Percentiles rank a stretch among this genome's conserved stretches.
phyloP scores from a whole-genome alignment of 1,140 invertebrate genomes.

The Drosophila setifemur region DNA sequence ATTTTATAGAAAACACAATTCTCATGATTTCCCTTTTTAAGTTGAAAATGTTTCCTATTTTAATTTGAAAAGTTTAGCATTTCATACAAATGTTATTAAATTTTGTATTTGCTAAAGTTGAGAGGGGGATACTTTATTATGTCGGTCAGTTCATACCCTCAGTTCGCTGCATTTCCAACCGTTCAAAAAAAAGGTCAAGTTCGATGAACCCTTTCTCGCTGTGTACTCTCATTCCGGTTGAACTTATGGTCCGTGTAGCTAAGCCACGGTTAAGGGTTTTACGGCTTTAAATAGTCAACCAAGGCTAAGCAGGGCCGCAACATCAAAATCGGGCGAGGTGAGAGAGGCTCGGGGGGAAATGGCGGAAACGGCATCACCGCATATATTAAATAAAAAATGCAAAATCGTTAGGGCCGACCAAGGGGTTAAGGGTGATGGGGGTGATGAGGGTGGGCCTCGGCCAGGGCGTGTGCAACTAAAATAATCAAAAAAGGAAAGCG shows the following conservation, averaged over 20 bases:
- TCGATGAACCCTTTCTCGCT: conserved; percentile 27
- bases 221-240: conserved; percentile 41
- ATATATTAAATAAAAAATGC: conserved; percentile 68
- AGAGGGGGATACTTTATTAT: too few species aligned
- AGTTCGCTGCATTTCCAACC: too few species aligned
- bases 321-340: neutral
- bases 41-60: too few species aligned
- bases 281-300: conserved; percentile 58
- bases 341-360: neutral
- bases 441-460: conserved; percentile 29
- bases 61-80: too few species aligned
- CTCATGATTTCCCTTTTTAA: too few species aligned
- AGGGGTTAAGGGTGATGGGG: neutral
- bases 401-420: conserved; percentile 44
- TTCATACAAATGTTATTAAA: too few species aligned
- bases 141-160: neutral
- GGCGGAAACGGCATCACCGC: conserved; percentile 29
- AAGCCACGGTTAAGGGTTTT: conserved; percentile 61
- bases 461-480: conserved; percentile 49
- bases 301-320: conserved; percentile 42
- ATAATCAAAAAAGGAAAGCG: conserved; percentile 60
- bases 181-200: conserved; percentile 21
- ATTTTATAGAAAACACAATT: too few species aligned
- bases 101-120: too few species aligned
- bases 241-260: conserved; percentile 51